Evolutionary conservation across 2,888 invertebrate species (phyloP).

Genomic region (Lycophotia porphyrea): DNA sequence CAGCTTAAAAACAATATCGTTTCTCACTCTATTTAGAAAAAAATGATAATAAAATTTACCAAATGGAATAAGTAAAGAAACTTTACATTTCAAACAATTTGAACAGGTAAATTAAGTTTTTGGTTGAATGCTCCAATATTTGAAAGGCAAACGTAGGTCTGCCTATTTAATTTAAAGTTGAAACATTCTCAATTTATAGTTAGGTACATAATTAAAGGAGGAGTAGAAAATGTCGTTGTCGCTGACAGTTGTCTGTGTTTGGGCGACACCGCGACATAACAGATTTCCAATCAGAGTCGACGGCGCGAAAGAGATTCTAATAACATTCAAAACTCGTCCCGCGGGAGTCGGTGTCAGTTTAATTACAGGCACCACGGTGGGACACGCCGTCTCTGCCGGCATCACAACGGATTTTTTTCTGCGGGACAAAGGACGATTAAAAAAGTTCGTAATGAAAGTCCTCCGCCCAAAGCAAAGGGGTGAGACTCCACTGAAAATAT

Average conservation of each 20-base stretch:
- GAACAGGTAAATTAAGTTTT: slow-evolving; percentile 54
- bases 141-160: slow-evolving; percentile 47
- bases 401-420: slow-evolving; percentile 87
- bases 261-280: slow-evolving; percentile 78
- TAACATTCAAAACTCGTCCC: slow-evolving; percentile 90
- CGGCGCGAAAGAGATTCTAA: slow-evolving; percentile 89
- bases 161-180: slow-evolving; percentile 60
- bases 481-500: slow-evolving; percentile 76
- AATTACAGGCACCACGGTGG: slow-evolving; percentile 84
- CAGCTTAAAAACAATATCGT: slow-evolving; percentile 47
- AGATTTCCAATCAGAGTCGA: slow-evolving; percentile 87
- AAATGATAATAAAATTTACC: slow-evolving; percentile 51
- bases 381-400: slow-evolving; percentile 80
- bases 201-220: slow-evolving; percentile 60
- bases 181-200: slow-evolving; percentile 63
- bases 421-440: slow-evolving; percentile 89
- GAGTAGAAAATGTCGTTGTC: slow-evolving; percentile 55
- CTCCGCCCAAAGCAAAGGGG: slow-evolving; percentile 83
- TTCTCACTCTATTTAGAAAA: slow-evolving; percentile 40
- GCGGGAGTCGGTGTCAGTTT: slow-evolving; percentile 87
- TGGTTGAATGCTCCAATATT: slow-evolving; percentile 53
- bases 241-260: slow-evolving; percentile 70
- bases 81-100: slow-evolving; percentile 57
- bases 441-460: slow-evolving; percentile 89
- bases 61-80: slow-evolving; percentile 51